These are phyloP conservation scores for Lepidurus packardi DNA, from an alignment of 1,140 invertebrate species.

Conservation along the genomic window DNA sequence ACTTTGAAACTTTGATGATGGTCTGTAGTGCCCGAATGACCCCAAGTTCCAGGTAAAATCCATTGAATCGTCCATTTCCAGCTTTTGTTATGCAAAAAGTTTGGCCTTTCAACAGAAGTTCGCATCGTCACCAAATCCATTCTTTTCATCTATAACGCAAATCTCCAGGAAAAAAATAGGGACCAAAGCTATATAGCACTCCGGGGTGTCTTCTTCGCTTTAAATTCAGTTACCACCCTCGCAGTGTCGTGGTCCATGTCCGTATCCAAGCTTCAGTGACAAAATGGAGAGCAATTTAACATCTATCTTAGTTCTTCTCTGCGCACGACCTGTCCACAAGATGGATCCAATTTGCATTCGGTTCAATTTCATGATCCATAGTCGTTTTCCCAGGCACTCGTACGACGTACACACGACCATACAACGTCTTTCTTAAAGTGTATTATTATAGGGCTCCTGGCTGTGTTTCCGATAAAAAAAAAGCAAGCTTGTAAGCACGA, in stretches of 20 bases:
- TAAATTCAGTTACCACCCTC: constrained; percentile 6
- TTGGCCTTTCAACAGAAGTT: background rate
- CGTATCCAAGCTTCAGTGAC: too few relatives aligned
- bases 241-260: background rate
- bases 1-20: background rate
- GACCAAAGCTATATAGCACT: background rate
- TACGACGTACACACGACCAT: too few relatives aligned
- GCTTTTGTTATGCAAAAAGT: background rate
- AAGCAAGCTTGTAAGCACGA: too few relatives aligned
- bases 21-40: background rate
- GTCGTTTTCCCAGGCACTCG: too few relatives aligned
- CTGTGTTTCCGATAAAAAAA: too few relatives aligned
- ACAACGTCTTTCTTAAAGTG: too few relatives aligned
- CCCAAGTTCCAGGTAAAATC: background rate
- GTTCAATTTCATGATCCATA: too few relatives aligned
- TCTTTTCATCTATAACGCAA: background rate
- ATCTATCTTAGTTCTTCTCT: too few relatives aligned
- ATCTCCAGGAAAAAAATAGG: background rate
- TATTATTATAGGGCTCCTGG: too few relatives aligned
- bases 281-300: too few relatives aligned
- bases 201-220: background rate
- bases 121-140: background rate
- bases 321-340: too few relatives aligned
- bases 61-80: background rate
- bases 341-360: too few relatives aligned